phyloP scores from a whole-genome alignment of 1,140 invertebrate species.

The Trichogramma pretiosum region DNA sequence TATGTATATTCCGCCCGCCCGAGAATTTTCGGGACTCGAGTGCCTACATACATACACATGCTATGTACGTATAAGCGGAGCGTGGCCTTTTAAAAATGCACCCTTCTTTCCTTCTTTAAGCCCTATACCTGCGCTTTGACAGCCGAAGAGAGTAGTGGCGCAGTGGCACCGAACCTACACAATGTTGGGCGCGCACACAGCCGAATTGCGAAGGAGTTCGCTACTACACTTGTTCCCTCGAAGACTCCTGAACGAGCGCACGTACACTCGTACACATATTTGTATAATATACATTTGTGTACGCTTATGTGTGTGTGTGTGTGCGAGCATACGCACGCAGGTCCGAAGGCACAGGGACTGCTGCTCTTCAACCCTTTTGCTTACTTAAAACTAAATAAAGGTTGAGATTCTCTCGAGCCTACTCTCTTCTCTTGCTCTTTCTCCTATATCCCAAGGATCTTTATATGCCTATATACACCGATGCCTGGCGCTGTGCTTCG shows the following conservation, averaged over 20 bases:
- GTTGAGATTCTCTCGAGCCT: slow-evolving; percentile 34
- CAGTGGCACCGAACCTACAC: too few relatives aligned
- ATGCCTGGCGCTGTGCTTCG: not conserved
- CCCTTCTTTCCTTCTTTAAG: not conserved
- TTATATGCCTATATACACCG: too few relatives aligned
- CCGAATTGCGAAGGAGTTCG: too few relatives aligned
- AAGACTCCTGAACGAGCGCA: not conserved
- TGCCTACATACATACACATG: too few relatives aligned
- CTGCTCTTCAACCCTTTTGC: slow-evolving; percentile 37
- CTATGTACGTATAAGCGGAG: not conserved
- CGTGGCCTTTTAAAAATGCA: slow-evolving; percentile 18
- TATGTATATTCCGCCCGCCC: not conserved
- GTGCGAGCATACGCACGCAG: too few relatives aligned
- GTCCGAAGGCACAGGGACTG: not conserved
- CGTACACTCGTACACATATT: too few relatives aligned
- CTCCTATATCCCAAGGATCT: too few relatives aligned
- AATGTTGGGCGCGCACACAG: too few relatives aligned
- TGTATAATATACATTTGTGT: too few relatives aligned
- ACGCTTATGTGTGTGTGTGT: too few relatives aligned
- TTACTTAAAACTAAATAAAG: slow-evolving; percentile 42
- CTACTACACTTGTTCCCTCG: too few relatives aligned
- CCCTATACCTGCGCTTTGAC: too few relatives aligned
- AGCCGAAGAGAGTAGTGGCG: not conserved
- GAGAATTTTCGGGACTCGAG: slow-evolving; percentile 8
- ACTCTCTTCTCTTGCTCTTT: slow-evolving; percentile 5